Base-by-base conservation (phyloP, 2,113 vertebrate genomes). In the Clarias gariepinus region DNA sequence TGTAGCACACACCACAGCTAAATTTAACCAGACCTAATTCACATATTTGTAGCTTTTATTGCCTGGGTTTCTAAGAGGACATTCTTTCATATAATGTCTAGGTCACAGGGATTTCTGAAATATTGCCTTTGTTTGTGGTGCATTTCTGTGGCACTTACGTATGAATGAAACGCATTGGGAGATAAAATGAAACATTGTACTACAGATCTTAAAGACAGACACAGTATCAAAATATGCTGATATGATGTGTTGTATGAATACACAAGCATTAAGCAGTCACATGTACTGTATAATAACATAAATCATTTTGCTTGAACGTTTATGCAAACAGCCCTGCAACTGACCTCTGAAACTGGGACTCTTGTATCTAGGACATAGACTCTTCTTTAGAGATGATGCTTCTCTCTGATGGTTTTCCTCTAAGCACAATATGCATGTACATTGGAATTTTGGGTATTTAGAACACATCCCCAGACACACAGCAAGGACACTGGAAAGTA, bases 401-500 rank as follows among this genome's bases (percentile, higher is more conserved):
- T 88, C 91, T 91, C 83, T 91, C 88, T 68, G 81, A 41, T 87
- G 23, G 60, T 90, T 92, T 71, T 83, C 86, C 85, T 89, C 30
- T 60, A 8, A 80, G 76, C 30, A 87, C 68, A 84, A 55, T 90
- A 91, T 88, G 63, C 74, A 85, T 76, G 88, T 89, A 84, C 83
- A 76, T 82, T 90, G 82, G 23, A 80, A 23, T 80, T 80, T 79
- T 36, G 21, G 19, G 78, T 91, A 95, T 94, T 90, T 94, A 82
- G 93, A 93, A 85, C 94, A 94, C 91, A 89, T 94, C 94, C 94
- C 94, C 36, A 60, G 93, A 90, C 90, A 85, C 92, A 91, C 84
- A 86, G 89, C 90, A 92, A 93, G 93, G 93, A 93, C 92, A 91
- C 88, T 0, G 86, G 88, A 91, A 94, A 91, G 92, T 93, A 93